A percentile compares a stretch with the other conserved stretches of the same genome.
Conservation (phyloP, 2,888 invertebrate species). For the Eristalis tenax region DNA sequence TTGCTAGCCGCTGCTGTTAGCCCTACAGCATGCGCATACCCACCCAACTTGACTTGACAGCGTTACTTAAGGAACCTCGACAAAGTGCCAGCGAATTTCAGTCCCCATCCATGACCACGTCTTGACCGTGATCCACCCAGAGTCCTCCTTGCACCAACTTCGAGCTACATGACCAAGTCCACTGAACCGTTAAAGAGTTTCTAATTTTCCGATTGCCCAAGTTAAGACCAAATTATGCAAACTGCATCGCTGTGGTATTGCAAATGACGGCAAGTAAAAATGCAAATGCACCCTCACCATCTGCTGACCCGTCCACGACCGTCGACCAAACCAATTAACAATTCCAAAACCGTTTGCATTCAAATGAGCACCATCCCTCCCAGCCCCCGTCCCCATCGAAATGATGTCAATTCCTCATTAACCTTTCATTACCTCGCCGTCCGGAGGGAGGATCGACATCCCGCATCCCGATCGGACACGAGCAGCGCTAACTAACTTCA, state of each 20-base stretch:
- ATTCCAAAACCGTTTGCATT: slow-evolving; percentile 65
- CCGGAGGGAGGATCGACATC: slow-evolving; percentile 8
- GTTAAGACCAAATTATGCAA: neutral
- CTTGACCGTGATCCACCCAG: too few species aligned
- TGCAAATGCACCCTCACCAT: slow-evolving; percentile 44
- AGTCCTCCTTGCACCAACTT: neutral
- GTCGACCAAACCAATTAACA: slow-evolving; percentile 62
- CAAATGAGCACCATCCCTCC: slow-evolving; percentile 33
- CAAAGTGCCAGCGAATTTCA: too few species aligned
- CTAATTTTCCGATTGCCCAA: neutral
- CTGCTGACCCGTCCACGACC: slow-evolving; percentile 45
- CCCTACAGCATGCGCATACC: too few species aligned
- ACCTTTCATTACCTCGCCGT: slow-evolving; percentile 61
- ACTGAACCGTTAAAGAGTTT: neutral
- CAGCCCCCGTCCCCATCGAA: slow-evolving; percentile 8
- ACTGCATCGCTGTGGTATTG: neutral
- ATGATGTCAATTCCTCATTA: slow-evolving; percentile 70
- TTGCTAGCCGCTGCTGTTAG: too few species aligned
- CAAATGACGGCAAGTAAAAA: slow-evolving; percentile 47
- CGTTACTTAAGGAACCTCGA: too few species aligned
- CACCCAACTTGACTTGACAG: too few species aligned
- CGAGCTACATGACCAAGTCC: neutral
- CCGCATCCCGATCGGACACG: slow-evolving; percentile 1
- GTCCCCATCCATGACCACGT: too few species aligned
- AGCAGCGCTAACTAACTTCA: slow-evolving; percentile 52